Evolutionary conservation across 2,113 vertebrate genomes (phyloP), one percentile per base, ranked within the genome.

Genomic region (Trichechus manatus): DNA sequence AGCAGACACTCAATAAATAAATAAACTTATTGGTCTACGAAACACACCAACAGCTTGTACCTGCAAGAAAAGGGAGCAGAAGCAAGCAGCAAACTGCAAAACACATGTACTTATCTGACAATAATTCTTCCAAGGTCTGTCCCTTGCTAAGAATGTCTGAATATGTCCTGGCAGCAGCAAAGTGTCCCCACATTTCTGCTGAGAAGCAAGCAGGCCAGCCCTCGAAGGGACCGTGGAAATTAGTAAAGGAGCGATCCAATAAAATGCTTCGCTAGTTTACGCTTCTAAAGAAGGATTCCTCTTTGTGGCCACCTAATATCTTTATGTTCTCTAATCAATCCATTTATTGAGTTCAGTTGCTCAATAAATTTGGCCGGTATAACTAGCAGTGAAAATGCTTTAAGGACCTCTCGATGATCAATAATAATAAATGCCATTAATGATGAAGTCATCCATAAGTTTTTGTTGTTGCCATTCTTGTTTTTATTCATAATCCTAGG

Each of bases 351-450:
- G 19, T 93, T 92, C 31, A 75, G 39, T 29, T 79, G 39, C 33
- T 97, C 86, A 31, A 66, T 91, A 92, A 68, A 90, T 91, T 68
- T 96, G 70, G 75, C n/a, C 39, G 68, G 17, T 68, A 78, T 17
- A 93, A 87, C 59, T 59, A 93, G 47, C 90, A 70, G 75, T 42
- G 64, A 66, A 97, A 94, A 92, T 78, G 36, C 29, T 84, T 42
- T 44, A 82, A 92, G 59, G 8, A 83, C 23, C 82, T 96, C 31
- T 3, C 93, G 44, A 93, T 82, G 61, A 88, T 87, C 83, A 47
- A 92, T 94, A 94, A 68, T 53, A 91, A 74, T 33, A 95, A 89
- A 78, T 56, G 22, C 9, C 78, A 87, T 50, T 72, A 95, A 88
- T 79, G 23, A 78, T 86, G 96, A 95, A 83, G 44, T 29, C 9